Evolutionary conservation across 1,140 invertebrate genomes (phyloP).

Genomic region (Adelges cooleyi): DNA sequence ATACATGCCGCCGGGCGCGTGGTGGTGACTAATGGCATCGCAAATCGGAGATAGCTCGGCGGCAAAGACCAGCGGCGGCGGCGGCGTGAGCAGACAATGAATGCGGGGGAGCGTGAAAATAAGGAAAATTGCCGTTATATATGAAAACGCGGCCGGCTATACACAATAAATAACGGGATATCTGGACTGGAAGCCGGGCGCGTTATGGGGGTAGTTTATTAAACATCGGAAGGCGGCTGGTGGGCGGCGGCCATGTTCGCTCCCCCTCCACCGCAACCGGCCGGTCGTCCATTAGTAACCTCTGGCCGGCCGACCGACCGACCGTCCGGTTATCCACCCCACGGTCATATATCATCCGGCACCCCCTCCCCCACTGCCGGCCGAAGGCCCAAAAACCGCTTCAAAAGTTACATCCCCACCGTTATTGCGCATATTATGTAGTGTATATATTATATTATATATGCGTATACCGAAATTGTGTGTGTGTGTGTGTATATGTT

Average conservation of each 20-base stretch:
- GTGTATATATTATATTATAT: too few species aligned
- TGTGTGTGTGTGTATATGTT: not conserved
- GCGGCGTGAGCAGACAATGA: constrained; percentile 1
- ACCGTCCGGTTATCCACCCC: constrained; percentile 13
- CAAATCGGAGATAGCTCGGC: not conserved
- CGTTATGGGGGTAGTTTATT: constrained; percentile 27
- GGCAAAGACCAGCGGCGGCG: not conserved
- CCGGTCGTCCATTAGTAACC: constrained; percentile 26
- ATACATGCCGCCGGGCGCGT: not conserved
- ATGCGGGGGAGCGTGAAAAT: constrained; percentile 28
- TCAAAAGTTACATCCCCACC: constrained; percentile 21
- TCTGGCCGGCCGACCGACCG: constrained; percentile 25
- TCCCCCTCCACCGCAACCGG: not conserved
- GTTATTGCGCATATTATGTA: too few species aligned
- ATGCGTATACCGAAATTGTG: too few species aligned
- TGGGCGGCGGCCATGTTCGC: constrained; percentile 27
- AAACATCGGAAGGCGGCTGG: constrained; percentile 28
- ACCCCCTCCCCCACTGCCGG: not conserved
- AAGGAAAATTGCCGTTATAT: constrained; percentile 27
- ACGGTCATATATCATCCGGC: constrained; percentile 21
- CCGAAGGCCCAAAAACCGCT: constrained; percentile 13
- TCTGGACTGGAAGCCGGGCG: constrained; percentile 27
- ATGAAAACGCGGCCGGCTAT: constrained; percentile 9
- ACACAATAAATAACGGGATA: constrained; percentile 27
- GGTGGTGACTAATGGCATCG: not conserved